A percentile compares a stretch with the other conserved stretches of the same genome.
Conservation (phyloP, 2,797 vertebrate species). For the Pyrocephalus nanus region DNA sequence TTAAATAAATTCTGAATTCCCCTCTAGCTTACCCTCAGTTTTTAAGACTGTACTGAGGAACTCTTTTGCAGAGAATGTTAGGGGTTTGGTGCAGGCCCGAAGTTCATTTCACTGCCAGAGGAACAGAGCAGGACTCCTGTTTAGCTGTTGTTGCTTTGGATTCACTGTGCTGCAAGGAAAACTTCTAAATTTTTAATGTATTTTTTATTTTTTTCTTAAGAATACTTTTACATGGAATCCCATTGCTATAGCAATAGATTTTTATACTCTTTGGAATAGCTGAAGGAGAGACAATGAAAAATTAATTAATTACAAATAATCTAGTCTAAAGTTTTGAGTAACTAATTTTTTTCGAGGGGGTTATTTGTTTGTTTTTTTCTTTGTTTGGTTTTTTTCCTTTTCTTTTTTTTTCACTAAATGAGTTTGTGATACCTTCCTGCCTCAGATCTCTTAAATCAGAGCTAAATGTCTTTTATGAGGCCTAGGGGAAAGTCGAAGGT, state of each 20-base stretch:
- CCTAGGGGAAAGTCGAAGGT: conserved; percentile 50
- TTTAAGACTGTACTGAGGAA: background rate
- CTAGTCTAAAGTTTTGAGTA: background rate
- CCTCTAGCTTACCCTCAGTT: background rate
- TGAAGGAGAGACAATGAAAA: background rate
- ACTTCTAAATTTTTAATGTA: background rate
- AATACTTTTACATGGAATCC: background rate
- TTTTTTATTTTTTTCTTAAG: background rate
- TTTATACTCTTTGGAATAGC: background rate
- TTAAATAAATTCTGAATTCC: background rate
- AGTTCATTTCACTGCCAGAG: background rate
- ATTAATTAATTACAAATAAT: background rate
- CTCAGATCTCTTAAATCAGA: conserved; percentile 52
- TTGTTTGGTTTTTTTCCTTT: background rate
- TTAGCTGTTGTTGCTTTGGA: background rate
- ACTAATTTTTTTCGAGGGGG: background rate
- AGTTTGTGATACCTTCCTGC: background rate
- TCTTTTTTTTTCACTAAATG: background rate
- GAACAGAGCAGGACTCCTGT: background rate
- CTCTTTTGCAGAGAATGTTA: background rate
- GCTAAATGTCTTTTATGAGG: conserved; percentile 32
- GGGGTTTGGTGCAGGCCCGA: background rate
- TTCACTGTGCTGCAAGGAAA: background rate
- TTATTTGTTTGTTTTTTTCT: too few species aligned
- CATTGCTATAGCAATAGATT: background rate